Evolutionary conservation across 1,140 invertebrate genomes (phyloP), one percentile per base, ranked within the genome.

Genomic region (Conus betulinus): DNA sequence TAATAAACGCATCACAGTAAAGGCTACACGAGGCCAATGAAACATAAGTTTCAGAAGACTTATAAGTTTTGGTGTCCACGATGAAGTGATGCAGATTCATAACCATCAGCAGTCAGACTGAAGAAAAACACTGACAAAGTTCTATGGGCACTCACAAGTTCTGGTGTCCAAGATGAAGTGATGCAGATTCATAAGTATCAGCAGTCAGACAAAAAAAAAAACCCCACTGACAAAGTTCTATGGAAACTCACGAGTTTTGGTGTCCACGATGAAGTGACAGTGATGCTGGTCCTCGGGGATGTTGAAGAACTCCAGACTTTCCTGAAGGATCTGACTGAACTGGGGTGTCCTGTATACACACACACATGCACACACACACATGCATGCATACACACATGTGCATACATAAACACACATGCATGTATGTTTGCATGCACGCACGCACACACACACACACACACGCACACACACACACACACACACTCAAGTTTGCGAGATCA

Each of bases 41-140:
- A 39, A 39, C 39, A 39, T 39, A 39, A 39, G 39, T 39, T 39
- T 39, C 3, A 39, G 39, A 39, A 39, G 39, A 97, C 97, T 97
- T 96, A 99, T 98, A 98, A 90, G 99, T 99, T 96, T 99, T 99
- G 88, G 99, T 98, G 95, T 99, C 99, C 8, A 99, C 97, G 0
- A 99, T 96, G 93, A 99, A 99, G 94, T 99, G 99, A 95, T n/a
- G n/a, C n/a, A n/a, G n/a, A n/a, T n/a, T n/a, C n/a, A n/a, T n/a
- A n/a, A n/a, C n/a, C n/a, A n/a, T n/a, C n/a, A n/a, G n/a, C n/a
- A n/a, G n/a, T n/a, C n/a, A n/a, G n/a, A n/a, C n/a, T n/a, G n/a
- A n/a, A n/a, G n/a, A n/a, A n/a, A n/a, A n/a, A n/a, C n/a, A n/a
- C n/a, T n/a, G n/a, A n/a, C n/a, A n/a, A n/a, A n/a, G n/a, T n/a